phyloP scores from a whole-genome alignment of 2,888 invertebrate genomes.

The Scaptomyza tumidula region DNA sequence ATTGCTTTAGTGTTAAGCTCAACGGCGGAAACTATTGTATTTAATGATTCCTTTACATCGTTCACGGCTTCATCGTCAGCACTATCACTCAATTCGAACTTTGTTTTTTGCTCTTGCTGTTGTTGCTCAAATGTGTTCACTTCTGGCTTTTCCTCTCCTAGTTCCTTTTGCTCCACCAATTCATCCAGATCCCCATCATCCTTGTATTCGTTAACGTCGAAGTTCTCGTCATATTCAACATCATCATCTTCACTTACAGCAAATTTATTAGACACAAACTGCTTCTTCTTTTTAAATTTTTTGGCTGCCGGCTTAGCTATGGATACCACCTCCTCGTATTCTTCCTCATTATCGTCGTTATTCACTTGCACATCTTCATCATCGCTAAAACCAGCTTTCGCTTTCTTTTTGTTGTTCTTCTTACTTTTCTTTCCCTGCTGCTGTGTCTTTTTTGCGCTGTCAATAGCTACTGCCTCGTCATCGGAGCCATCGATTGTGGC shows the following conservation, averaged over 20 bases:
- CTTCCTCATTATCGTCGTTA: slow-evolving; percentile 37
- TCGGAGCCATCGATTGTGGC: slow-evolving; percentile 48
- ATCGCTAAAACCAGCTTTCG: slow-evolving; percentile 69
- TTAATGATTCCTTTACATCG: slow-evolving; percentile 2
- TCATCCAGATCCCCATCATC: slow-evolving; percentile 56
- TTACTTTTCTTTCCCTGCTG: slow-evolving; percentile 72
- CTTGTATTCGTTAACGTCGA: slow-evolving; percentile 57
- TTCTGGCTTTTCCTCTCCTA: slow-evolving; percentile 46
- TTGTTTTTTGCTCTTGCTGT: too few relatives aligned
- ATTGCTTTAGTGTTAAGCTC: slow-evolving; percentile 12
- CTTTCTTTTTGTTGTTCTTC: slow-evolving; percentile 78
- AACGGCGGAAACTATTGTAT: slow-evolving; percentile 8
- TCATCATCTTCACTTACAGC: slow-evolving; percentile 78
- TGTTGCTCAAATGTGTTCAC: too few relatives aligned
- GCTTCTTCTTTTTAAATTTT: slow-evolving; percentile 82
- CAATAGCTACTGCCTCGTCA: slow-evolving; percentile 20
- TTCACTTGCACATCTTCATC: slow-evolving; percentile 61
- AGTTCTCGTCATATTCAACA: neutral
- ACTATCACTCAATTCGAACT: too few relatives aligned
- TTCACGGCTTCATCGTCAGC: neutral
- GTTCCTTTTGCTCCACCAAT: slow-evolving; percentile 64
- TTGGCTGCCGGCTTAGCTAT: slow-evolving; percentile 70
- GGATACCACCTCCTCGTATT: slow-evolving; percentile 31
- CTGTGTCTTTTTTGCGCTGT: slow-evolving; percentile 55
- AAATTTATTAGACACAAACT: slow-evolving; percentile 57